phyloP scores from a whole-genome alignment of 2,888 invertebrate genomes.

The Hartigia nigra region DNA sequence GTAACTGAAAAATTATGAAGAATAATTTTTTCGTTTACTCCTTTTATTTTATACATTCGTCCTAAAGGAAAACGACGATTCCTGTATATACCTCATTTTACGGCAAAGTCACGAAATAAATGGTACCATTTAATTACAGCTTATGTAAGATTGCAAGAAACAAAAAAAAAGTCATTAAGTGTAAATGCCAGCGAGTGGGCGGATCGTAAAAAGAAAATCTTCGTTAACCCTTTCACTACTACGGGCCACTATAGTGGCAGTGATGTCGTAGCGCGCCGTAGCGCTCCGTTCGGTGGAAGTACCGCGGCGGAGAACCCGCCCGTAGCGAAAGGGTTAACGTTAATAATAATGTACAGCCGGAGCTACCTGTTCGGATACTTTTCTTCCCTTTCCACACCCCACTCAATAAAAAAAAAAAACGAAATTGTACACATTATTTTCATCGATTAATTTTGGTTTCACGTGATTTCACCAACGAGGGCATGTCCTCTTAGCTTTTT shows the following conservation, averaged over 20 bases:
- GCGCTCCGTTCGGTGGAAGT: no score
- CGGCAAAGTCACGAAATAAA: not conserved
- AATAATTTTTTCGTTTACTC: conserved; percentile 2
- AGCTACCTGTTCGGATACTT: not conserved
- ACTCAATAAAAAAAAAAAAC: not conserved
- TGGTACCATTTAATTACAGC: conserved; percentile 6
- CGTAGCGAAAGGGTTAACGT: no score
- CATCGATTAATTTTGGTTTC: not conserved
- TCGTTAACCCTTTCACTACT: no score
- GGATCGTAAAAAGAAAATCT: not conserved
- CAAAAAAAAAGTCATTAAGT: not conserved
- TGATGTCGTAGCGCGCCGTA: no score
- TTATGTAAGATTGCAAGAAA: conserved; percentile 19
- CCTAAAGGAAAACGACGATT: conserved; percentile 12
- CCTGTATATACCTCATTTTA: conserved; percentile 24
- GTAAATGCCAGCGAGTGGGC: conserved; percentile 1
- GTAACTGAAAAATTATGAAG: not conserved
- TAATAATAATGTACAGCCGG: not conserved
- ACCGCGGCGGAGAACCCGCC: no score
- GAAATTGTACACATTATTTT: not conserved
- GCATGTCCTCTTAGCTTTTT: not conserved
- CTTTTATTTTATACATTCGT: not conserved
- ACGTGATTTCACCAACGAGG: not conserved
- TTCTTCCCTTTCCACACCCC: not conserved
- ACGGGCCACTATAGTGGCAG: no score